phyloP scores from a whole-genome alignment of 2,113 vertebrate species.

The Orthonyx spaldingii region DNA sequence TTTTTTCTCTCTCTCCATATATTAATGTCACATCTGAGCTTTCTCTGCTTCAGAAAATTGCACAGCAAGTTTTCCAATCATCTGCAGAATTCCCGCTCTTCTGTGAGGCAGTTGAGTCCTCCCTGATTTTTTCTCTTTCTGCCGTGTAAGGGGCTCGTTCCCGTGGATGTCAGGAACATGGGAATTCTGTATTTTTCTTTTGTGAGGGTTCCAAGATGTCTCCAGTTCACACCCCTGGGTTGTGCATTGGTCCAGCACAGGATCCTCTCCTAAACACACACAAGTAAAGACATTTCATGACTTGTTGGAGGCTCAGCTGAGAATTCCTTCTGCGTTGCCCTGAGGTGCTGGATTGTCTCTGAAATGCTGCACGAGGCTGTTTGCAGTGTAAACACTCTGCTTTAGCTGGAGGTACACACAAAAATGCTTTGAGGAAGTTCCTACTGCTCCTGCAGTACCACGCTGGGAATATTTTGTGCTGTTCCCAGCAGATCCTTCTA shows the following conservation, averaged over 20 bases:
- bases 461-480: constrained; percentile 8
- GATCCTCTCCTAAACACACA: neutral
- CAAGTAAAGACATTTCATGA: neutral
- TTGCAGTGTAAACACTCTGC: neutral
- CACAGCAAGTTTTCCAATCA: neutral
- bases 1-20: neutral
- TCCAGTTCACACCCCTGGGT: neutral
- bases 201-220: fast-evolving
- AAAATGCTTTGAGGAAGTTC: constrained; percentile 38
- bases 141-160: fast-evolving
- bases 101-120: neutral
- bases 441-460: neutral
- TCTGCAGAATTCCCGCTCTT: neutral
- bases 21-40: neutral
- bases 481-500: constrained; percentile 41
- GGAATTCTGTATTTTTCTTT: neutral
- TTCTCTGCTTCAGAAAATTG: neutral
- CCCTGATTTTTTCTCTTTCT: neutral
- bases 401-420: neutral
- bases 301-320: neutral
- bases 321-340: neutral
- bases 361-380: neutral
- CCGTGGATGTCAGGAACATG: neutral
- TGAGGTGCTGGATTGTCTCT: neutral
- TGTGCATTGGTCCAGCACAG: neutral